Conservation (phyloP, 1,140 invertebrate genomes). For the Bombus superbus region DNA sequence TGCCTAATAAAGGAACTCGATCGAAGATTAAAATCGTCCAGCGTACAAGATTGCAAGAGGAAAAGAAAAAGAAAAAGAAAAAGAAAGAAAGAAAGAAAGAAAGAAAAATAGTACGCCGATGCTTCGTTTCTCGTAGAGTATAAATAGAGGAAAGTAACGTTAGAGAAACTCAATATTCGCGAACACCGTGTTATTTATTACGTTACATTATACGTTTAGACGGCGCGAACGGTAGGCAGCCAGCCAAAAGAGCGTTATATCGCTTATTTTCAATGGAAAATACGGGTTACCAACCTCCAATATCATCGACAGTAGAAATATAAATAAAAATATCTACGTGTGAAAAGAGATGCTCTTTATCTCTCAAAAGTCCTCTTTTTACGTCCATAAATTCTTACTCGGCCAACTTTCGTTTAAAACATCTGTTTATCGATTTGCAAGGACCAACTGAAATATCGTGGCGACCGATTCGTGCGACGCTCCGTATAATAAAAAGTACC, state of each 20-base stretch:
- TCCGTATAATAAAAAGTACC: too few relatives aligned
- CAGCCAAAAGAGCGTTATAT: constrained; percentile 24
- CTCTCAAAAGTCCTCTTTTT: too few relatives aligned
- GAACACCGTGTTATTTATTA: constrained; percentile 23
- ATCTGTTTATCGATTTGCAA: too few relatives aligned
- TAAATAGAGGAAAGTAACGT: constrained; percentile 7
- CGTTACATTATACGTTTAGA: constrained; percentile 8
- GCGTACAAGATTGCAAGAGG: not conserved
- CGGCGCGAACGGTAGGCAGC: not conserved
- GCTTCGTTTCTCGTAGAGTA: not conserved
- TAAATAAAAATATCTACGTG: not conserved
- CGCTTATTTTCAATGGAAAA: constrained; percentile 23
- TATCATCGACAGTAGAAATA: not conserved
- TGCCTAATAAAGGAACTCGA: not conserved
- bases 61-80: not conserved
- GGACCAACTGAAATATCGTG: too few relatives aligned
- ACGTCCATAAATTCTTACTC: too few relatives aligned
- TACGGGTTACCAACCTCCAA: not conserved
- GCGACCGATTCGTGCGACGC: too few relatives aligned
- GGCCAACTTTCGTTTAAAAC: too few relatives aligned
- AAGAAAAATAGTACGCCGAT: too few relatives aligned
- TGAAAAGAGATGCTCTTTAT: too few relatives aligned
- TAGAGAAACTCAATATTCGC: not conserved
- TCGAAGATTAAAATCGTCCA: not conserved
- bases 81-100: too few relatives aligned